phyloP scores from a whole-genome alignment of 1,140 invertebrate species.

The Notospermus geniculatus region DNA sequence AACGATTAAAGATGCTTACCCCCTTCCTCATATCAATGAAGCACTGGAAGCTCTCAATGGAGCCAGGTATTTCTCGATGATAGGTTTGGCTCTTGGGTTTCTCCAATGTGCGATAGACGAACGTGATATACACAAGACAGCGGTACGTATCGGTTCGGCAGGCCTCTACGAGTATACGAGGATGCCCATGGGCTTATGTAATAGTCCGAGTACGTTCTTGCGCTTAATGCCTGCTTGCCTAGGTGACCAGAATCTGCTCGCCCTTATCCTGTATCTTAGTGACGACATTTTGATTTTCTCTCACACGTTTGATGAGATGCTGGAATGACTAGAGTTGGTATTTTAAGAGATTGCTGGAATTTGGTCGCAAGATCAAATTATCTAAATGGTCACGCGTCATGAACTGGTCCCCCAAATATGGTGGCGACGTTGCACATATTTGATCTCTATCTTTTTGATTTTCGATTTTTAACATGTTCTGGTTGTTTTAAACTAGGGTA shows the following conservation, averaged over 20 bases:
- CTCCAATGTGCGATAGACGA: conserved; percentile 51
- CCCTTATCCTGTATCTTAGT: conserved; percentile 27
- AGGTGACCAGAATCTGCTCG: conserved; percentile 20
- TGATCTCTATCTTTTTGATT: too few species aligned
- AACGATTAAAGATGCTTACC: conserved; percentile 28
- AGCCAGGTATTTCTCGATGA: neutral
- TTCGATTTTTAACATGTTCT: too few species aligned
- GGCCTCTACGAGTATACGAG: conserved; percentile 27
- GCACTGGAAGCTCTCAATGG: neutral
- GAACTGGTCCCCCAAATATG: too few species aligned
- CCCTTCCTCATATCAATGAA: conserved; percentile 26
- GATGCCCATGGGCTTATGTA: conserved; percentile 30
- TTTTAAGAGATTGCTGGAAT: conserved; percentile 26
- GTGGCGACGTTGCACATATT: too few species aligned
- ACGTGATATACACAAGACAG: conserved; percentile 24
- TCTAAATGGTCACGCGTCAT: too few species aligned
- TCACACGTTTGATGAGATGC: conserved; percentile 20
- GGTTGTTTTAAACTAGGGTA: too few species aligned
- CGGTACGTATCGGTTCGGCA: conserved; percentile 22
- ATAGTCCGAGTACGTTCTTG: conserved; percentile 32
- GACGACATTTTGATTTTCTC: conserved; percentile 32
- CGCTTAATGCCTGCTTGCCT: conserved; percentile 29
- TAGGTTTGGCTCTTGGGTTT: conserved; percentile 36
- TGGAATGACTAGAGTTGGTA: conserved; percentile 27
- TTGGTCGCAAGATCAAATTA: conserved; percentile 24